Percentiles rank a stretch among this genome's conserved stretches.
Conservation (phyloP, 2,113 vertebrate species). For the Alethe castanea region DNA sequence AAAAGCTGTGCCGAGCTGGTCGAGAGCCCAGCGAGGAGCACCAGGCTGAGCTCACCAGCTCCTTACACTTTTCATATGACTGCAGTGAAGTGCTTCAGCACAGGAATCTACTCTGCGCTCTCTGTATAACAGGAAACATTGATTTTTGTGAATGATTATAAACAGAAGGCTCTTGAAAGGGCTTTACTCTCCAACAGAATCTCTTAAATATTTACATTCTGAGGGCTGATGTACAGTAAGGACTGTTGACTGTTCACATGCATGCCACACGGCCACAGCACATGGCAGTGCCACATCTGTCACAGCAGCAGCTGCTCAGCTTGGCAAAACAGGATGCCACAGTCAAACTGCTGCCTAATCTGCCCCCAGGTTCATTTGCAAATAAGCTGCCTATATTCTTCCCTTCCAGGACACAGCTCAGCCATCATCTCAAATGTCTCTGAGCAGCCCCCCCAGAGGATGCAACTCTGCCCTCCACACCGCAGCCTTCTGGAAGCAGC, state of each 20-base stretch:
- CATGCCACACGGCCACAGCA: not conserved
- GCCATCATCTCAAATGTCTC: not conserved
- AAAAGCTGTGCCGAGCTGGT: not conserved
- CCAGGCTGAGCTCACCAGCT: not conserved
- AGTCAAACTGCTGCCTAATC: not conserved
- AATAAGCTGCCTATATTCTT: not conserved
- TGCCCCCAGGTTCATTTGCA: not conserved
- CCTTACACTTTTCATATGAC: not conserved
- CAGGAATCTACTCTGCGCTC: not conserved
- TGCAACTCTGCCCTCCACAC: not conserved
- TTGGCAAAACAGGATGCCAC: not conserved
- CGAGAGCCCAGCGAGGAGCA: not conserved
- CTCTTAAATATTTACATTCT: constrained; percentile 63
- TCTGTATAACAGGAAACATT: constrained; percentile 22
- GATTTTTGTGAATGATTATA: constrained; percentile 46
- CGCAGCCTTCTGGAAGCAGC: not conserved
- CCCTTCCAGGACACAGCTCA: not conserved
- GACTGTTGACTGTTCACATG: not conserved
- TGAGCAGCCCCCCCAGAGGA: not conserved
- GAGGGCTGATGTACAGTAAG: not conserved
- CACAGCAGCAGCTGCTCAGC: not conserved
- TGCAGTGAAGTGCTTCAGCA: not conserved
- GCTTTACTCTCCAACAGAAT: constrained; percentile 13
- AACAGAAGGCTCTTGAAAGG: constrained; percentile 62
- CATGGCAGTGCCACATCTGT: not conserved